Percentiles rank a stretch among this genome's conserved stretches.
Evolutionary conservation across 2,888 invertebrate species (phyloP).

Genomic region (Agrotis segetum): DNA sequence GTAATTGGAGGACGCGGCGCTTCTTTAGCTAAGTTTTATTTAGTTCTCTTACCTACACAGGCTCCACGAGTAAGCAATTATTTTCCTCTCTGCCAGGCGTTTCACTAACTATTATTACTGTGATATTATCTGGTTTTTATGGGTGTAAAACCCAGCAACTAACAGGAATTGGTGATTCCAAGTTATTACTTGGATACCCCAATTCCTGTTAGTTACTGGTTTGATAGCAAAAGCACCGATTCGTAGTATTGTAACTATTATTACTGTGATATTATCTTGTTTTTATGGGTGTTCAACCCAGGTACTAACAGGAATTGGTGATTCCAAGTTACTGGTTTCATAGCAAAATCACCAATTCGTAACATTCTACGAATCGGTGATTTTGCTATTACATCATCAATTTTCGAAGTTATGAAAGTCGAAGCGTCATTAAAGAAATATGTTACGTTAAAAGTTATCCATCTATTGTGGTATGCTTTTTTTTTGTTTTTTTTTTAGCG

Average conservation of each 20-base stretch:
- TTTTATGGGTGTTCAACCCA: neutral
- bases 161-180: neutral
- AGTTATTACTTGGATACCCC: too few species aligned
- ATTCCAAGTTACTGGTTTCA: neutral
- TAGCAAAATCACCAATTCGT: too few species aligned
- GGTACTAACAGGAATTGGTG: neutral
- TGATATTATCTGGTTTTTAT: neutral
- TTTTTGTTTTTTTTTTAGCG: too few species aligned
- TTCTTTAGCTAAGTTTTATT: slow-evolving; percentile 25
- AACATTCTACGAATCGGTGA: too few species aligned
- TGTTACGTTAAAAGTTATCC: neutral
- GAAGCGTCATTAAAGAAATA: neutral
- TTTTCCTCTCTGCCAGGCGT: neutral
- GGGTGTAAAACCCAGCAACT: neutral
- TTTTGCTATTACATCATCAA: too few species aligned
- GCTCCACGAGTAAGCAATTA: slow-evolving; percentile 43
- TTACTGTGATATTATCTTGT: neutral
- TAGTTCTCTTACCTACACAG: slow-evolving; percentile 11
- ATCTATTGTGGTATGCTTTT: too few species aligned
- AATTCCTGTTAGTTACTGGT: too few species aligned
- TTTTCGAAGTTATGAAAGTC: neutral
- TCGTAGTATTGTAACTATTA: neutral
- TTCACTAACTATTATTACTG: neutral
- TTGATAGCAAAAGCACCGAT: too few species aligned
- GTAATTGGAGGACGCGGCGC: slow-evolving; percentile 16